Base-by-base conservation (phyloP, 1,140 invertebrate genomes). In the Drosophila malerkotliana region DNA sequence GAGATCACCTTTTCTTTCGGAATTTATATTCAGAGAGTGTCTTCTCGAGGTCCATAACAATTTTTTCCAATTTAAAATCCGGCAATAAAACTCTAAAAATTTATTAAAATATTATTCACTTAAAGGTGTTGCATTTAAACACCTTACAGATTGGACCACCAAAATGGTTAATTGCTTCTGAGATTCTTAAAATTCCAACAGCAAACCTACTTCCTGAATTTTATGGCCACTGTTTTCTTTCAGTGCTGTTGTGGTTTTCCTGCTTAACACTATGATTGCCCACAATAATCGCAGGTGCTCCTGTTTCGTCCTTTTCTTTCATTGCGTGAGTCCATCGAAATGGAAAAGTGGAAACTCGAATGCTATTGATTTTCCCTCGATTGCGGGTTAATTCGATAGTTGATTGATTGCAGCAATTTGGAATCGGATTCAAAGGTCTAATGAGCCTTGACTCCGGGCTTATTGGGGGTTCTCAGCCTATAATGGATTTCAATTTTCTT, bases 221-320 rank as follows among this genome's bases (percentile, higher is more conserved):
- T 41, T 15, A 41, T 41, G 39, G 5, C 9, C 44, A 45, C 6
- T 51, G 3, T 14, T 18, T 51, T 61, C 15, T 34, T 4, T 1
- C 9, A 10, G 49, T 56, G 41, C 32, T 44, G 3, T 14, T 15
- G 39, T 14, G 55, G 69, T 47, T 68, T 57, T 41, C 54, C 55
- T 87, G 81, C 75, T 71, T 78, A 85, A 67, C 78, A 77, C 39
- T 76, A 82, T 81, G 82, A 85, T 85, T 85, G 62, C 68, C 78
- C 81, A 41, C 63, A 74, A 81, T 82, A 28, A 74, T 55, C 57
- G 41, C 81, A 80, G 73, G 77, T 62, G 54, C 59, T 44, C 44
- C 24, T 15, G 15, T 32, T 55, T 8, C 32, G 32, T 34, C 63
- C 39, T 49, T 32, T 26, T 32, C 30, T 41, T 26, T 34, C n/a